Evolutionary conservation across 2,113 vertebrate species (phyloP), one percentile per base, ranked within the genome.

Genomic region (Sapajus apella): DNA sequence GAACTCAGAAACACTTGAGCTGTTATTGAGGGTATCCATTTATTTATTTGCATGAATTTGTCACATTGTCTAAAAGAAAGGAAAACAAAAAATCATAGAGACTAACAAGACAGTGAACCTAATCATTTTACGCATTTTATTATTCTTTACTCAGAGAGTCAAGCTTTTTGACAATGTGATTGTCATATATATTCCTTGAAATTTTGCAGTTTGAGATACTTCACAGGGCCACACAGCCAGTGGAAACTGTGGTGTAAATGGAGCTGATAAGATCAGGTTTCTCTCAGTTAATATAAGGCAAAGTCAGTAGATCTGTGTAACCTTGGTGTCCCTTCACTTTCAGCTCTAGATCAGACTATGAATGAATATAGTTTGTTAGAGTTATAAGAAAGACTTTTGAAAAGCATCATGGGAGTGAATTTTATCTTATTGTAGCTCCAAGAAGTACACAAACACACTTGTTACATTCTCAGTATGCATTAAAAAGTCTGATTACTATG

Each of bases 1-100:
- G 40, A 97, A 97, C 40, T 97, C 87, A 55, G 87, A 84, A 58
- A 87, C 50, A 6, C 2, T 80, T 40, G 96, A 83, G 21, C 50
- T 64, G 43, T 91, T 96, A 47, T 68, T 70, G 4, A 61, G n/a
- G 6, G 37, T 35, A 91, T 81, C 83, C 94, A 95, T 93, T 64
- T n/a, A 73, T 66, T 40, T 7, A 50, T 55, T 72, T 87, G 1
- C 1, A 66, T 5, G 21, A 64, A 8, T 76, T 45, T 87, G 9
- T 83, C n/a, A 61, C 73, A 84, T 47, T 70, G 1, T 75, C 83
- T 76, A 52, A 81, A 95, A 40, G n/a, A 23, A 4, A 18, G 8
- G 55, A 30, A 12, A 73, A 73, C 6, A 79, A 2, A 9, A 27
- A 66, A 25, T 92, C 12, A 87, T 3, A 56, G 43, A 43, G 4